These are phyloP conservation scores for Drosophila quinaria DNA, from an alignment of 2,888 invertebrate species.

Conservation along the genomic window DNA sequence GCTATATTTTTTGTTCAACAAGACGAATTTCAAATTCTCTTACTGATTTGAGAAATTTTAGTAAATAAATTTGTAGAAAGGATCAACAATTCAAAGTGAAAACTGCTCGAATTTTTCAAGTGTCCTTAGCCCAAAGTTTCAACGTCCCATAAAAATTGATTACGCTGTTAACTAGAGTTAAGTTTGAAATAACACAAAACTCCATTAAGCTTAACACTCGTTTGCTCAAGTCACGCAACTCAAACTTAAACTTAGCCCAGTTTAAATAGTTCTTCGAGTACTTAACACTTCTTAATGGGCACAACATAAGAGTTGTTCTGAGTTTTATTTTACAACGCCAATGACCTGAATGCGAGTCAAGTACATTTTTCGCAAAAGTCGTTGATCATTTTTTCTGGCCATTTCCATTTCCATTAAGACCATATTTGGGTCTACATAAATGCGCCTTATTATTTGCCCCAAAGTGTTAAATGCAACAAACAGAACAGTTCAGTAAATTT, in stretches of 20 bases:
- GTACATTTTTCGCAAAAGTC: conserved; percentile 1
- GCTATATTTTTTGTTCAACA: not conserved
- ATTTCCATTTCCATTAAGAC: conserved; percentile 6
- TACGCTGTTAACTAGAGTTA: conserved; percentile 1
- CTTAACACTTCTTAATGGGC: conserved; percentile 6
- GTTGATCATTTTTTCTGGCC: conserved; percentile 30
- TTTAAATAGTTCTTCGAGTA: conserved; percentile 16
- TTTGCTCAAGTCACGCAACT: conserved; percentile 11
- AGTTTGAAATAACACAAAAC: conserved; percentile 9
- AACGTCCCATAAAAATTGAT: conserved; percentile 1
- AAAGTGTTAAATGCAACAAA: conserved; percentile 37
- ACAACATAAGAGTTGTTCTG: not conserved
- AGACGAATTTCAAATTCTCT: conserved; percentile 2
- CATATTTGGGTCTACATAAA: conserved; percentile 24
- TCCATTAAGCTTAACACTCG: conserved; percentile 16
- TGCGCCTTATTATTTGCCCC: conserved; percentile 39
- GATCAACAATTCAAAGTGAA: not conserved
- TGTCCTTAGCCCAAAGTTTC: not conserved
- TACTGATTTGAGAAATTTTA: not conserved
- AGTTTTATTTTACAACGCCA: not conserved
- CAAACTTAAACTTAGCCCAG: conserved; percentile 17
- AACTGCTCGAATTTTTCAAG: too few species aligned
- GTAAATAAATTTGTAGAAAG: too few species aligned
- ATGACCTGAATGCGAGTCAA: conserved; percentile 9
- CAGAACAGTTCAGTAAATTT: conserved; percentile 45